Evolutionary conservation across 2,888 invertebrate species (phyloP).

Genomic region (Muschampia plurimacula): DNA sequence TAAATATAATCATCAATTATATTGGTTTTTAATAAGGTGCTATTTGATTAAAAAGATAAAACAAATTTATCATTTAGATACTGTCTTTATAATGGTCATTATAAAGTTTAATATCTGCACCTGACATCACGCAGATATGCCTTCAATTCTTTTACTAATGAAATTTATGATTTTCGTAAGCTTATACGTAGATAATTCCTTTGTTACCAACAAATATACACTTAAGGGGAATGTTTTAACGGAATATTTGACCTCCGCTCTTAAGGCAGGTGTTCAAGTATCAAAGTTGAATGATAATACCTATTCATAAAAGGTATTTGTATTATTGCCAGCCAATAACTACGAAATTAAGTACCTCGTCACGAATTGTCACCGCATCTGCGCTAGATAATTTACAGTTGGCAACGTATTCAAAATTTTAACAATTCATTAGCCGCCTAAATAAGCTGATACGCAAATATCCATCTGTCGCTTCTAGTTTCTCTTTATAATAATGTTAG

Average conservation of each 20-base stretch:
- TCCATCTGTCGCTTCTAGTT: slow-evolving; percentile 34
- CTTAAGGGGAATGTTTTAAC: background rate
- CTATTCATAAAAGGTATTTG: background rate
- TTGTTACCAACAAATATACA: background rate
- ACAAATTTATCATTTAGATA: background rate
- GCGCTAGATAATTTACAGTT: background rate
- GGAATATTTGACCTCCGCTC: background rate
- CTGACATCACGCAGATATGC: background rate
- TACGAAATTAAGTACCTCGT: background rate
- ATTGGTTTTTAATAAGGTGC: background rate
- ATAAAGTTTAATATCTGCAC: background rate
- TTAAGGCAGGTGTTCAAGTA: slow-evolving; percentile 19
- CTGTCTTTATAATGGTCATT: slow-evolving; percentile 1
- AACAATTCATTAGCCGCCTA: background rate
- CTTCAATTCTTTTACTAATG: background rate
- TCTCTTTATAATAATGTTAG: slow-evolving; percentile 33
- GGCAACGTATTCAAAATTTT: background rate
- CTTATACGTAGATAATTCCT: background rate
- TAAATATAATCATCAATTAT: background rate
- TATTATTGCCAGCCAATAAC: slow-evolving; percentile 15
- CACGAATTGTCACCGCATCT: background rate
- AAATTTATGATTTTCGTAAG: slow-evolving; percentile 1
- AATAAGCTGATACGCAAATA: background rate
- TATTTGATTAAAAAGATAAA: background rate
- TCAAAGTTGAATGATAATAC: background rate